Evolutionary conservation across 2,113 vertebrate species (phyloP).

Genomic region (Porphyrio hochstetteri): DNA sequence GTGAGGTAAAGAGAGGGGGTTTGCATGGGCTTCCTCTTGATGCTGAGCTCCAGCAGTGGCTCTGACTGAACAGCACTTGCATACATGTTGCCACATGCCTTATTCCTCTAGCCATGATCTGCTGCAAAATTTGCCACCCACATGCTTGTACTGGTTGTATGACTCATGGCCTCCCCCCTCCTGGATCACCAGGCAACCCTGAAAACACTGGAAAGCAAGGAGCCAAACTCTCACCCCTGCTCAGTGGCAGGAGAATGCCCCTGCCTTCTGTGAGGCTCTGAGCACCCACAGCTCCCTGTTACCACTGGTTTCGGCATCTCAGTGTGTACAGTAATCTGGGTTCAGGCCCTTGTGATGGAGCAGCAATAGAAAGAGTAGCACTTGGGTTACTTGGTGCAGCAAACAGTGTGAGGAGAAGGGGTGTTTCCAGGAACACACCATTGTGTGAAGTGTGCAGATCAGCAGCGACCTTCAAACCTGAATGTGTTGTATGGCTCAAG

Average conservation of each 20-base stretch:
- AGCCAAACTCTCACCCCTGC: background rate
- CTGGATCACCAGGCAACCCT: background rate
- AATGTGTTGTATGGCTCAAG: background rate
- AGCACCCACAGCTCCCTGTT: background rate
- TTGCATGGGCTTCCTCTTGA: background rate
- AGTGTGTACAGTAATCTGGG: background rate
- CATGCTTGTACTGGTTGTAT: accelerated
- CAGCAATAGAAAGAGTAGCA: background rate
- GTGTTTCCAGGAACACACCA: background rate
- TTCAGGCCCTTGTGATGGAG: background rate
- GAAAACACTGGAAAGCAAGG: background rate
- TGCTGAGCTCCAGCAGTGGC: background rate
- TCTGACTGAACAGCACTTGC: background rate
- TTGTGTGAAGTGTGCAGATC: background rate
- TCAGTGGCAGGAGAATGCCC: accelerated
- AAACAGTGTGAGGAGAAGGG: background rate
- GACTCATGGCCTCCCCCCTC: background rate
- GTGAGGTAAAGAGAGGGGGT: background rate
- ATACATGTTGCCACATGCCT: background rate
- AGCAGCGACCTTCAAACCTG: background rate
- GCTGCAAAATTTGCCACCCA: background rate
- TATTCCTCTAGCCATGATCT: background rate
- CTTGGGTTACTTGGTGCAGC: background rate
- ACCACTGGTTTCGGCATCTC: accelerated
- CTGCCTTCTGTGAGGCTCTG: background rate